Base-by-base conservation (phyloP, 2,797 vertebrate genomes). In the Sparus aurata region DNA sequence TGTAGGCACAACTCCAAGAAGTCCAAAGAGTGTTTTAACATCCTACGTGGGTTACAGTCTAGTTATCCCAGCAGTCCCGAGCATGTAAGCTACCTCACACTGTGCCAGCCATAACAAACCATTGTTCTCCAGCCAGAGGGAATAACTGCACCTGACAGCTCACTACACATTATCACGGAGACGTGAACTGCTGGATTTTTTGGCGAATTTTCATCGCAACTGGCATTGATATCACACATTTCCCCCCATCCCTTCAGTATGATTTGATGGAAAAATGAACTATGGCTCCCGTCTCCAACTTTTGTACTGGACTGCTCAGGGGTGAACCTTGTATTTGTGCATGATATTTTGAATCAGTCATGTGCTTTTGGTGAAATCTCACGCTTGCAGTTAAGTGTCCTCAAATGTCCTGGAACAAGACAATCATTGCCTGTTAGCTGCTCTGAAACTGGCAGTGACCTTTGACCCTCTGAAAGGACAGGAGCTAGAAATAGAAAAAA, bases 71-170 rank as follows among this genome's bases (percentile, higher is more conserved):
- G 84, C 69, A 50, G 57, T 53, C 49, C 58, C 25, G 59, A 67
- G 63, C 47, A 52, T 71, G 61, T 75, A 74, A 64, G 54, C 54
- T 4, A 23, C 49, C 55, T 62, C 89, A 74, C 5, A 53, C 90
- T 90, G 85, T 2, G 81, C 45, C 82, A 89, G 90, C 75, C 85
- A 86, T 68, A 85, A 89, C 88, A 89, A 72, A 71, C 69, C 57
- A 84, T 89, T 92, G 84, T 90, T 89, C 89, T 89, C 73, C 58
- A 85, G 23, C 62, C 55, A 65, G 75, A 77, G 72, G 81, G 77
- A 83, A 77, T 84, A 88, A 91, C 46, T 47, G 17, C 30, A 60
- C 57, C 68, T 72, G 91, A 92, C 84, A 85, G 50, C 13, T 53
- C n/a, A 50, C 55, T 72, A 41, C 22, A 34, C 49, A 71, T 27